Percentiles rank a stretch among this genome's conserved stretches.
phyloP scores from a whole-genome alignment of 2,113 vertebrate species.

The Stegastes partitus region DNA sequence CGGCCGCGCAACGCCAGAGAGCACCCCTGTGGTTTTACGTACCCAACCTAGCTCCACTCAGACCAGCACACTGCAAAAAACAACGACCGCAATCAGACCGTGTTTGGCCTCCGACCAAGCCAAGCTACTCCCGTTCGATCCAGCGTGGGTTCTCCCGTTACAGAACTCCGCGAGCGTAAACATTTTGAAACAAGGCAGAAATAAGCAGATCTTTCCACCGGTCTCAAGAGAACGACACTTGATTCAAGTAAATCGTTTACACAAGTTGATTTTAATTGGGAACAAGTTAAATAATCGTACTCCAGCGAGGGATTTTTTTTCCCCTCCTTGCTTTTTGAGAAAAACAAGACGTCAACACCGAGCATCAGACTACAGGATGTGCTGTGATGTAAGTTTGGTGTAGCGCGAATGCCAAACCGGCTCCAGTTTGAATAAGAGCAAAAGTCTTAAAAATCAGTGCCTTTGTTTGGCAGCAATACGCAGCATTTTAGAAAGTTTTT shows the following conservation, averaged over 20 bases:
- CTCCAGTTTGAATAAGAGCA: background rate
- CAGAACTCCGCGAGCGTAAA: slow-evolving; percentile 29
- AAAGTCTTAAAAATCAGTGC: background rate
- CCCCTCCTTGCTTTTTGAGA: slow-evolving; percentile 18
- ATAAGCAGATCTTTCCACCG: slow-evolving; percentile 29
- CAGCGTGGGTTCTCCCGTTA: slow-evolving; percentile 23
- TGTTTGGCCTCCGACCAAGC: background rate
- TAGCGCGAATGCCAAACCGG: background rate
- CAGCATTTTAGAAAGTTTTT: no score
- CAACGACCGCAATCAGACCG: background rate
- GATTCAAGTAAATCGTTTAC: slow-evolving; percentile 36
- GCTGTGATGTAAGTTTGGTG: background rate
- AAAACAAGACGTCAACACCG: slow-evolving; percentile 26
- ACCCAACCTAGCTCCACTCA: slow-evolving; percentile 23
- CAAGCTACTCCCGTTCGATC: slow-evolving; percentile 15
- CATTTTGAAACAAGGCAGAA: slow-evolving; percentile 28
- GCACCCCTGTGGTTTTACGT: slow-evolving; percentile 46
- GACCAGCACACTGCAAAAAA: slow-evolving; percentile 41
- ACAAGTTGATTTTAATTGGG: slow-evolving; percentile 27
- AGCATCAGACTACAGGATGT: background rate
- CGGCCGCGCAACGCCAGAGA: slow-evolving; percentile 25
- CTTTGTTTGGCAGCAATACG: background rate
- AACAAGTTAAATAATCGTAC: slow-evolving; percentile 28
- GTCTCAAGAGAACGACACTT: slow-evolving; percentile 39
- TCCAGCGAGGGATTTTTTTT: background rate